phyloP scores from a whole-genome alignment of 2,797 vertebrate species.

The Myotis planiceps region DNA sequence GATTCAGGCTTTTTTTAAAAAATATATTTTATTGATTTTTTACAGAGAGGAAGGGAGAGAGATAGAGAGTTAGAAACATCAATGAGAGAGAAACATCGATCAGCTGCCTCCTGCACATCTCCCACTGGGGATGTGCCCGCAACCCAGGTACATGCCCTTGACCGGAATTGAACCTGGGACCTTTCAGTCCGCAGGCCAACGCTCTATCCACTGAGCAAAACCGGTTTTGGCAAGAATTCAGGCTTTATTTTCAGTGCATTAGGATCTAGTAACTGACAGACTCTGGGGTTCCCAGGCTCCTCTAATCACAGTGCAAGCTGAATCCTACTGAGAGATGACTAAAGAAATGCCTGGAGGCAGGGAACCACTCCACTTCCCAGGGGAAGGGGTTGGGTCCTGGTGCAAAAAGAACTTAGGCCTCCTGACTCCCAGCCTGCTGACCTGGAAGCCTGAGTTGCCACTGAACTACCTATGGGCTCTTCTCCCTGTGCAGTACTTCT shows the following conservation, averaged over 20 bases:
- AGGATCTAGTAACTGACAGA: neutral
- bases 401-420: neutral
- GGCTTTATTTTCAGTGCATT: neutral
- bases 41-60: no score
- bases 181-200: no score
- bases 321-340: neutral
- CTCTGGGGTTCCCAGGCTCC: neutral
- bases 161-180: no score
- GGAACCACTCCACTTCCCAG: no score
- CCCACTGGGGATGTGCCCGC: no score
- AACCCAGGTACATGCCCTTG: no score
- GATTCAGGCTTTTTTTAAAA: neutral
- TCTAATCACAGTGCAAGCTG: neutral
- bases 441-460: neutral
- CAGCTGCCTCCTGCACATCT: no score
- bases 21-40: no score
- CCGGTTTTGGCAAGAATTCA: no score
- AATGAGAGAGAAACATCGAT: no score
- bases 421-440: neutral
- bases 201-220: no score
- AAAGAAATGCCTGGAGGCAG: neutral
- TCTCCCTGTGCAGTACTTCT: rapidly evolving
- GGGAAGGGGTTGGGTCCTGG: neutral
- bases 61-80: no score
- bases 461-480: rapidly evolving